A percentile compares a stretch with the other conserved stretches of the same genome.
phyloP scores from a whole-genome alignment of 2,888 invertebrate species.

The Drosophila macrothrix region DNA sequence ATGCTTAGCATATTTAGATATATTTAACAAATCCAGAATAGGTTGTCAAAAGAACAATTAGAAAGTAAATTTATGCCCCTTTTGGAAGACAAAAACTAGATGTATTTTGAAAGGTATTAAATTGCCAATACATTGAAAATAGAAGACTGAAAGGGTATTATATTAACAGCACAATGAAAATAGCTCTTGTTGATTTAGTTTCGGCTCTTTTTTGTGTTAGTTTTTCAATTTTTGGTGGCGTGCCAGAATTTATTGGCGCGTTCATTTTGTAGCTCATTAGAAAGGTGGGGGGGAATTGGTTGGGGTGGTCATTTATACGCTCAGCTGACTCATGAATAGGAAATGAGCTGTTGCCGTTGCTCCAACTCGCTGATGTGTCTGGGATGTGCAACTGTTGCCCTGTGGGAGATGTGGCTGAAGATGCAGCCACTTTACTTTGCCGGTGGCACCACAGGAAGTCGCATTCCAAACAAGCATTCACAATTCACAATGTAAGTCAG shows the following conservation, averaged over 20 bases:
- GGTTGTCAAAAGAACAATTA: neutral
- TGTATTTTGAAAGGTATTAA: neutral
- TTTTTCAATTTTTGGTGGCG: conserved; percentile 68
- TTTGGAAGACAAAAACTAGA: neutral
- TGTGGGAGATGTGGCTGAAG: conserved; percentile 9
- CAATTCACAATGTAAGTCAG: conserved; percentile 72
- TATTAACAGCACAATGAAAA: neutral
- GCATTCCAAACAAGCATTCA: conserved; percentile 59
- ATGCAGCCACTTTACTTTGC: conserved; percentile 15
- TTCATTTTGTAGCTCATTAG: conserved; percentile 70
- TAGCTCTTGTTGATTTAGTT: conserved; percentile 8
- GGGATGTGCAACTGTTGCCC: conserved; percentile 1
- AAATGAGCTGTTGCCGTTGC: conserved; percentile 51
- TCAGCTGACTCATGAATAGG: conserved; percentile 62
- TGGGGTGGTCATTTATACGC: conserved; percentile 52
- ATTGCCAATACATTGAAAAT: neutral
- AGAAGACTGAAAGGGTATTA: neutral
- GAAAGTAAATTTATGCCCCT: neutral
- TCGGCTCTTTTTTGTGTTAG: conserved; percentile 8
- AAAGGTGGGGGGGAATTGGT: neutral
- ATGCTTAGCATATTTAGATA: neutral
- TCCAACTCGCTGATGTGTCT: neutral
- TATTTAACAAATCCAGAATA: neutral
- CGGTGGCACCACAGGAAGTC: conserved; percentile 68
- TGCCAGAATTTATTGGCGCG: conserved; percentile 76